Base-by-base conservation (phyloP, 1,140 invertebrate genomes). In the Caenorhabditis tropicalis region DNA sequence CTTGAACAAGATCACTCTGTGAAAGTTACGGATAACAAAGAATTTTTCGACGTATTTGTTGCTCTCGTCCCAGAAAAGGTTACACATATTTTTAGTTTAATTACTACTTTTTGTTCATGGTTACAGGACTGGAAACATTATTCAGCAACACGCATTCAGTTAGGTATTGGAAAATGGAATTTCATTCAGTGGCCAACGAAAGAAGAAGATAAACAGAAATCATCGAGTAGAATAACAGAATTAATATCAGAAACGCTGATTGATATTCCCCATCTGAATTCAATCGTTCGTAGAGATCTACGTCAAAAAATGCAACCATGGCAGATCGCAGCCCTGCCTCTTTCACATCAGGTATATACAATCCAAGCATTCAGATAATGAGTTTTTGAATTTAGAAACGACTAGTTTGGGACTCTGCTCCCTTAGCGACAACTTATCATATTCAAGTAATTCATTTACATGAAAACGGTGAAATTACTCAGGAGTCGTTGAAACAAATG, bases 391-490 rank as follows among this genome's bases (percentile, higher is more conserved):
- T 86, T 56, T 39, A 86, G 83, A 85, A 87, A 51, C 81, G 85
- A 24, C 60, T 81, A 29, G 79, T 87, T 0, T 87, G 85, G 86
- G 85, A 87, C 31, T 87, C 86, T 7, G 85, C 85, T 53, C 79
- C 85, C 0, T 21, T 87, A 0, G 60, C 86, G 1, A 79, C 58
- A 0, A 79, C 36, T 43, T 86, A 87, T 70, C 56, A 56, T 31
- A 85, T 87, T 29, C 84, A 87, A 51, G 43, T 87, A 31, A 80
- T 87, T 29, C 70, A 86, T 81, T 46, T 87, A 4, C 82, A 87
- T 43, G 39, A 85, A 46, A 60, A 80, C 49, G 15, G 16, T 84
- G 80, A 65, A 46, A 70, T 79, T 19, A 16, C 48, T 19, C 27
- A 6, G 6, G 46, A 81, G n/a, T 29, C 24, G 19, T n/a, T 83